Evolutionary conservation across 2,113 vertebrate species (phyloP).

Genomic region (Halichoeres trimaculatus): DNA sequence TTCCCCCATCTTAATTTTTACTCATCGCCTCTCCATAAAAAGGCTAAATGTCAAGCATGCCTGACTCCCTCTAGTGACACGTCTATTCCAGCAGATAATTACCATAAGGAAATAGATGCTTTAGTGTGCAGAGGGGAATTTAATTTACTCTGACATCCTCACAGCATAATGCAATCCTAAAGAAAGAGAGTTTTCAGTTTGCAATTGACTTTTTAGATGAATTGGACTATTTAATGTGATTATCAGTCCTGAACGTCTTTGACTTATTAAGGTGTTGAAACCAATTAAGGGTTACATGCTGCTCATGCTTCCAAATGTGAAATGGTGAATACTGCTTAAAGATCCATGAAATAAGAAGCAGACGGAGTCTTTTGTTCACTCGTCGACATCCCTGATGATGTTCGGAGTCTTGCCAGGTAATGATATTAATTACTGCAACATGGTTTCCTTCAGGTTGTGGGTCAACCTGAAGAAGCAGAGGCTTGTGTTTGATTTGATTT

Average conservation of each 20-base stretch:
- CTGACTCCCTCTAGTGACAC: slow-evolving; percentile 97
- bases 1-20: slow-evolving; percentile 98
- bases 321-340: slow-evolving; percentile 91
- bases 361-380: slow-evolving; percentile 71
- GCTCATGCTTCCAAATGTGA: slow-evolving; percentile 85
- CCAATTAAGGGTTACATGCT: slow-evolving; percentile 93
- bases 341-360: slow-evolving; percentile 92
- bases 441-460: slow-evolving; percentile 48
- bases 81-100: slow-evolving; percentile 99
- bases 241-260: slow-evolving; percentile 96
- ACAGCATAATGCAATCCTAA: slow-evolving; percentile 97
- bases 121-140: slow-evolving; percentile 98
- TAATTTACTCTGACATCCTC: slow-evolving; percentile 99
- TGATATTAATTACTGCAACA: slow-evolving; percentile 80
- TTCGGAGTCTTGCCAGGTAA: slow-evolving; percentile 75
- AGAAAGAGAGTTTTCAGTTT: slow-evolving; percentile 96
- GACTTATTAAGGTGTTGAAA: slow-evolving; percentile 95
- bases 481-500: slow-evolving; percentile 36
- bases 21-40: slow-evolving; percentile 96
- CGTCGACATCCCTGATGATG: slow-evolving; percentile 73
- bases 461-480: slow-evolving; percentile 45
- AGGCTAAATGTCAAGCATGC: slow-evolving; percentile 99
- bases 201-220: slow-evolving; percentile 91
- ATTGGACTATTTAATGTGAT: slow-evolving; percentile 99
- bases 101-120: slow-evolving; percentile 99